Evolutionary conservation across 2,797 vertebrate species (phyloP).

Genomic region (Lithobates pipiens): DNA sequence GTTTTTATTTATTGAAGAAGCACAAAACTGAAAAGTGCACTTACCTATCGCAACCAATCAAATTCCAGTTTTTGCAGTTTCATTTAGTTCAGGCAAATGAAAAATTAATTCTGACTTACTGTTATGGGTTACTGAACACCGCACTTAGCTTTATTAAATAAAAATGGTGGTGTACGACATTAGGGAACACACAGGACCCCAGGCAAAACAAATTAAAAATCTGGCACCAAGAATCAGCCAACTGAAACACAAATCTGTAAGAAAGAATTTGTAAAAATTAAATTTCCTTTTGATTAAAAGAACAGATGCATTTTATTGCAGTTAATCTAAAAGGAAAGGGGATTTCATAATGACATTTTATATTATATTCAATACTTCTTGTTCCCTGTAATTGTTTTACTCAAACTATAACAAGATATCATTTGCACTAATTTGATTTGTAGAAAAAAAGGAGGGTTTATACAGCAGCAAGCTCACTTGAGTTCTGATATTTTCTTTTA

Average conservation of each 20-base stretch:
- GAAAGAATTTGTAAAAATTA: conserved; percentile 5
- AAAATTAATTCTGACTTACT: not conserved
- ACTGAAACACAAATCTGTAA: conserved; percentile 8
- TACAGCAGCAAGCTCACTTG: not conserved
- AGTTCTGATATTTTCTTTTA: conserved; percentile 2
- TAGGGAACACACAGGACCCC: not conserved
- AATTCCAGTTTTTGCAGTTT: not conserved
- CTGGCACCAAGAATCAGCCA: conserved; percentile 3
- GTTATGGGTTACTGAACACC: not conserved
- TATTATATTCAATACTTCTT: not conserved
- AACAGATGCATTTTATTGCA: not conserved
- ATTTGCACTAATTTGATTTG: not conserved
- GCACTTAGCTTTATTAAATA: not conserved
- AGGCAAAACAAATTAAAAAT: conserved; percentile 17
- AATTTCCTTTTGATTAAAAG: conserved; percentile 9
- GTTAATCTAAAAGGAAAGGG: not conserved
- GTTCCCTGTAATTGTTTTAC: conserved; percentile 1
- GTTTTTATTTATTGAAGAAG: not conserved
- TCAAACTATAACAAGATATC: not conserved
- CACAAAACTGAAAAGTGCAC: not conserved
- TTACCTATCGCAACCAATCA: not conserved
- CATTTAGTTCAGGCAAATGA: not conserved
- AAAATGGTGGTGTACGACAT: not conserved
- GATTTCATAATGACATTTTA: conserved; percentile 4
- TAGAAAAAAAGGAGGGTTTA: conserved; percentile 9